phyloP scores from a whole-genome alignment of 2,888 invertebrate genomes.

The Lysandra coridon region DNA sequence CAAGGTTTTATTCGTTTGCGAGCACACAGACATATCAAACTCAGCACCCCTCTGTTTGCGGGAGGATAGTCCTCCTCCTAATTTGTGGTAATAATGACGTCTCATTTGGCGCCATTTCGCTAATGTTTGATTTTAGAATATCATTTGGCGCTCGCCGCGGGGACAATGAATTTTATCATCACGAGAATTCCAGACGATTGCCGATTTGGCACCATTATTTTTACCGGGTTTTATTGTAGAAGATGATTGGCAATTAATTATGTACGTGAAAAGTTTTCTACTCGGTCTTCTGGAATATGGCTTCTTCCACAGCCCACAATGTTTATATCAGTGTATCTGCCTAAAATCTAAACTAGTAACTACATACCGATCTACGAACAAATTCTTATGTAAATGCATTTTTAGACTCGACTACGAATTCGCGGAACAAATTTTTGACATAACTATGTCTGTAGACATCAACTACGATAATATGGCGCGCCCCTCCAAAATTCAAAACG shows the following conservation, averaged over 20 bases:
- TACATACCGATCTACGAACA: too few relatives aligned
- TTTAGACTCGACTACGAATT: too few relatives aligned
- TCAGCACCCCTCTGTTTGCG: background rate
- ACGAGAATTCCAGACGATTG: background rate
- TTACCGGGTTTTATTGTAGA: background rate
- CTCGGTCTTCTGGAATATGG: background rate
- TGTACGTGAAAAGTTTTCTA: background rate
- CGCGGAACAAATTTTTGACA: too few relatives aligned
- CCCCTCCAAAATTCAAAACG: too few relatives aligned
- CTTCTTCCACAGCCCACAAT: too few relatives aligned
- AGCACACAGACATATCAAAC: background rate
- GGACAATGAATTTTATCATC: constrained; percentile 16
- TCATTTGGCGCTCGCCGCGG: constrained; percentile 9
- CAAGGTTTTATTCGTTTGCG: background rate
- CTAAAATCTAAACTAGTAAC: background rate
- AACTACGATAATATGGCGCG: too few relatives aligned
- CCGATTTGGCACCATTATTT: constrained; percentile 18
- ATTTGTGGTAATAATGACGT: constrained; percentile 1
- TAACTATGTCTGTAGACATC: too few relatives aligned
- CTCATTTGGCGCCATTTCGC: constrained; percentile 21
- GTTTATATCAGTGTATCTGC: background rate
- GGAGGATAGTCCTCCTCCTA: background rate
- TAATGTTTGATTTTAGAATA: constrained; percentile 29
- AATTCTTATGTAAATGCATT: too few relatives aligned
- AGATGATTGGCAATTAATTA: background rate